phyloP scores from a whole-genome alignment of 1,140 invertebrate genomes.

The Psix sp. region DNA sequence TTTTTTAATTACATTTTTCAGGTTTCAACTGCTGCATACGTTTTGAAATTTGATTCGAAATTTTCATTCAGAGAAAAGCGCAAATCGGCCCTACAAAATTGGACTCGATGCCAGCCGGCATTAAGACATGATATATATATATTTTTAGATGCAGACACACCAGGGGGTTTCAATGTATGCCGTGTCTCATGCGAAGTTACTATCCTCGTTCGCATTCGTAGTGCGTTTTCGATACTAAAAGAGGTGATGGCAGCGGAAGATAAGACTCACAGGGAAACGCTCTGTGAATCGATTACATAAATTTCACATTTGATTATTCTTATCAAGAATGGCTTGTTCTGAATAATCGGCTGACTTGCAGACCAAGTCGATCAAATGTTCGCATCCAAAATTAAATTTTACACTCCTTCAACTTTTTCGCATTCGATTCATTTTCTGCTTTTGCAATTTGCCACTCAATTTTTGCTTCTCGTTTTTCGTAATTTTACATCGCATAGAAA shows the following conservation, averaged over 20 bases:
- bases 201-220: slow-evolving; percentile 55
- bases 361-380: neutral
- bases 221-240: slow-evolving; percentile 53
- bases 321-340: slow-evolving; percentile 25
- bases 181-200: slow-evolving; percentile 50
- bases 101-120: slow-evolving; percentile 9
- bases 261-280: slow-evolving; percentile 37
- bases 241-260: slow-evolving; percentile 47
- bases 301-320: slow-evolving; percentile 48
- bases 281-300: slow-evolving; percentile 38
- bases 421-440: too few relatives aligned
- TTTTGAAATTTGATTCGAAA: too few relatives aligned
- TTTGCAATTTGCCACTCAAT: too few relatives aligned
- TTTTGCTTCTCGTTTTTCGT: too few relatives aligned
- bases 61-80: too few relatives aligned
- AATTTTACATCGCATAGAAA: too few relatives aligned
- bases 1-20: too few relatives aligned
- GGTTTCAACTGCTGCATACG: too few relatives aligned
- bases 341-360: slow-evolving; percentile 16
- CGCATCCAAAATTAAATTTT: neutral
- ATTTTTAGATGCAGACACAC: slow-evolving; percentile 38
- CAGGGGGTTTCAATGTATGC: slow-evolving; percentile 19
- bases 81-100: neutral
- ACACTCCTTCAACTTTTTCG: too few relatives aligned
- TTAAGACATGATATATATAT: slow-evolving; percentile 28